Evolutionary conservation across 2,888 invertebrate genomes (phyloP), one percentile per base, ranked within the genome.

Genomic region (Mimumesa dahlbomi): DNA sequence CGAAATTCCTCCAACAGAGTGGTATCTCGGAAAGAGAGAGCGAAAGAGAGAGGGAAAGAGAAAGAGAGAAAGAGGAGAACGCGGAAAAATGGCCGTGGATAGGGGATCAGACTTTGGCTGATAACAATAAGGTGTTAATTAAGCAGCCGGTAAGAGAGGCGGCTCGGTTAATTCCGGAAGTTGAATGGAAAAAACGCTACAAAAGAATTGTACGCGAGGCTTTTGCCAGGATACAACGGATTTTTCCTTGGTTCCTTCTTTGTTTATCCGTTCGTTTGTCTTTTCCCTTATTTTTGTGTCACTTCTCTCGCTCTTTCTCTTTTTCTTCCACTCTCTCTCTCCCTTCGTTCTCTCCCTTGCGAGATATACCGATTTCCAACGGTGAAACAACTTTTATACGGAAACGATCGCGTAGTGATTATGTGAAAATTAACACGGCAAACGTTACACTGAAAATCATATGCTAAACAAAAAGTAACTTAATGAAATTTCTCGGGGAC

Each of bases 111-210:
- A 56, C 68, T 59, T 52, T 46, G 53, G 58, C 72, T 54, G 75
- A 83, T 84, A 81, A 83, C 77, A 82, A 81, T 80, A 79, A 83
- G 80, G 79, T 77, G 82, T 82, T 83, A 84, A 85, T 82, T 85
- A 84, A 81, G 77, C 76, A 76, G 68, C 72, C 54, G 70, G 56
- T 43, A 63, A 62, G n/a, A 74, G 67, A 78, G 65, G 63, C 38
- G 52, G 66, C 66, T 63, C 69, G 76, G 78, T 74, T 83, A 82
- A 82, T 84, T 83, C 79, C 72, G 77, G 61, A 75, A 73, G 78
- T 72, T 77, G 80, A 83, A 84, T 81, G 73, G 75, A 52, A 72
- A 67, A 74, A 59, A 42, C 18, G 46, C 18, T 31, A 72, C 68
- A 69, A 78, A 75, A 64, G 69, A 18, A 16, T 16, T 25, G 25